Evolutionary conservation across 37 sponge, comb jelly and placozoan species (phyloP), one percentile per base, ranked within the genome.

Genomic region (Hormiphora californensis): DNA sequence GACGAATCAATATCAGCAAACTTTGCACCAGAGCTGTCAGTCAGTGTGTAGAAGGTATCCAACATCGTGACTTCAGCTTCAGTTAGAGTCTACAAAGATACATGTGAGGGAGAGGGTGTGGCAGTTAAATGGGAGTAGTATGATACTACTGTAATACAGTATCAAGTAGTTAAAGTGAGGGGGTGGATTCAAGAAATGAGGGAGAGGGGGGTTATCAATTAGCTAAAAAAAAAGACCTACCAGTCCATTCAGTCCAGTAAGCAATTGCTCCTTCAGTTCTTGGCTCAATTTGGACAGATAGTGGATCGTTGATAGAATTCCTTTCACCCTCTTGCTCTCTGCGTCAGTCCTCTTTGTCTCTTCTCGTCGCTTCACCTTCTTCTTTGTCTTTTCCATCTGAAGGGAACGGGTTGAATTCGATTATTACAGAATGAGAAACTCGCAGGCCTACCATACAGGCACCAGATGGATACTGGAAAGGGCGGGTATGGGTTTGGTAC

Each of bases 211-310:
- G n/a, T n/a, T n/a, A n/a, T n/a, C n/a, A n/a, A n/a, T n/a, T n/a
- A n/a, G n/a, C n/a, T n/a, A n/a, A n/a, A n/a, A n/a, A n/a, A n/a
- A 1, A 65, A 11, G n/a, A 40, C 81, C 23, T 41, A 73, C 81
- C 41, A 73, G 81, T 36, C 81, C 81, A 30, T 73, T 73, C 23
- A 73, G 5, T 43, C 81, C 81, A 73, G 81, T 73, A 27, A 73
- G 81, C 35, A 73, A 33, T 9, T 36, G 40, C 38, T 73, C 81
- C 38, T 73, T 73, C 39, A 73, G 35, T 1, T 73, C 81, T 28
- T 43, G 25, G 5, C 46, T 73, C 2, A 73, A 30, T 43, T 43
- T 43, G 9, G 81, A 73, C 4, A 73, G 44, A 19, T 73, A 73
- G 46, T 73, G 81, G 46, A 73, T 23, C 21, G 81, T 73, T 3